Percentiles rank a stretch among this genome's conserved stretches.
Evolutionary conservation across 2,113 vertebrate species (phyloP).

Genomic region (Anas platyrhynchos): DNA sequence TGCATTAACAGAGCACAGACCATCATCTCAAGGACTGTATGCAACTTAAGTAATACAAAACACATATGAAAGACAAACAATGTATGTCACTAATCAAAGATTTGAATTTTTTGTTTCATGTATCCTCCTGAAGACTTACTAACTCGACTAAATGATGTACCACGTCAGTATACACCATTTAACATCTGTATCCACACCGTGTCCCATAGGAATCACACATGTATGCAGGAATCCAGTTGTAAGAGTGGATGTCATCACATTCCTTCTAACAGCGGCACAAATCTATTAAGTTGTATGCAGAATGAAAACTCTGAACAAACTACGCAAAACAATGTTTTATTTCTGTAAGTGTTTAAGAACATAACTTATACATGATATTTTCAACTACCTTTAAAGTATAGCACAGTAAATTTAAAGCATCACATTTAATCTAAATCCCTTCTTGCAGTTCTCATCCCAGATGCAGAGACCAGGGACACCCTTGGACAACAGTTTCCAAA

Average conservation of each 20-base stretch:
- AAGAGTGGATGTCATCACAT: background rate
- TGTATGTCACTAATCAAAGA: background rate
- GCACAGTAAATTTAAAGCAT: background rate
- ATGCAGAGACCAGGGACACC: background rate
- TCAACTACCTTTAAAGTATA: background rate
- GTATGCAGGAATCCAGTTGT: background rate
- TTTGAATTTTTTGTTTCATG: background rate
- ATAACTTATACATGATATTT: background rate
- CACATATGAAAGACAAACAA: background rate
- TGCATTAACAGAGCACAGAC: background rate
- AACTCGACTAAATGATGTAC: background rate
- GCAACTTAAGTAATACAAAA: background rate
- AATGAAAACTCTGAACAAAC: conserved; percentile 29
- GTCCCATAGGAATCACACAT: background rate
- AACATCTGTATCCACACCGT: background rate
- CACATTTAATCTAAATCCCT: background rate
- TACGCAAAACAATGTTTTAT: background rate
- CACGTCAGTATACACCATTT: background rate
- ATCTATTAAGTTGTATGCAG: background rate
- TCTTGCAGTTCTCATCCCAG: background rate
- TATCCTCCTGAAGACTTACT: background rate
- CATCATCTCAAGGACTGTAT: rapidly evolving
- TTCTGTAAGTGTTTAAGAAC: background rate
- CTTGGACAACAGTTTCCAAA: background rate
- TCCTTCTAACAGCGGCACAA: background rate